Conservation (phyloP, 2,797 vertebrate species). For the Paramormyrops hopkinsi region DNA sequence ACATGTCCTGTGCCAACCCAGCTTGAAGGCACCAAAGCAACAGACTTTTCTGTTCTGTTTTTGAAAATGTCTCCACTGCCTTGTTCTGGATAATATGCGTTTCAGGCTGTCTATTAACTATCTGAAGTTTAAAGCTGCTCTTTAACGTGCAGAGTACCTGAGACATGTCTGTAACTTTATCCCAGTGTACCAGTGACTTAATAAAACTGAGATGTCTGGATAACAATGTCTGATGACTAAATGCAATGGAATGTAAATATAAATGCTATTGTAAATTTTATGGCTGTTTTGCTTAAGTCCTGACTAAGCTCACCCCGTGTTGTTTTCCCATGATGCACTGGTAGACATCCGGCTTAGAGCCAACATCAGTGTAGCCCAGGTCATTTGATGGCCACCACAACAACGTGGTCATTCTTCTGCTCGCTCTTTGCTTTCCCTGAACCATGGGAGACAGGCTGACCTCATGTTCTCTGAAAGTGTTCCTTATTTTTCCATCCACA, state of each 20-base stretch:
- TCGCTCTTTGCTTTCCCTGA: background rate
- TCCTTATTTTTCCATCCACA: background rate
- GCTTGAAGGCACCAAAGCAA: background rate
- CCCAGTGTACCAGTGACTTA: background rate
- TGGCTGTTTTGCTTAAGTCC: background rate
- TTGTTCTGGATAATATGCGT: background rate
- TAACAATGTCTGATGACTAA: background rate
- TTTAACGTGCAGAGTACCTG: background rate
- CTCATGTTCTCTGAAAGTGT: background rate
- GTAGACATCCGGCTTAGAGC: background rate
- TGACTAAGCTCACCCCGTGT: background rate
- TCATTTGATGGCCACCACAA: background rate
- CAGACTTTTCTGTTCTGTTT: background rate
- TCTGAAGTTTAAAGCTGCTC: background rate
- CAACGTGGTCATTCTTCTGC: background rate
- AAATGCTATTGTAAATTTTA: conserved; percentile 7
- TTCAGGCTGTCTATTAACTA: background rate
- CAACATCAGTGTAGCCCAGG: background rate
- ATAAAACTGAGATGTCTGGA: background rate
- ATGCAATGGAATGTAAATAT: conserved; percentile 2
- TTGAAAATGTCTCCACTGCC: background rate
- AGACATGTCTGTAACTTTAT: background rate
- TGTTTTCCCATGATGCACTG: background rate
- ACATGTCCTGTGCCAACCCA: background rate
- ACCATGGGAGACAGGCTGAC: background rate